Evolutionary conservation across 2,888 invertebrate species (phyloP).

Genomic region (Drosophila eohydei): DNA sequence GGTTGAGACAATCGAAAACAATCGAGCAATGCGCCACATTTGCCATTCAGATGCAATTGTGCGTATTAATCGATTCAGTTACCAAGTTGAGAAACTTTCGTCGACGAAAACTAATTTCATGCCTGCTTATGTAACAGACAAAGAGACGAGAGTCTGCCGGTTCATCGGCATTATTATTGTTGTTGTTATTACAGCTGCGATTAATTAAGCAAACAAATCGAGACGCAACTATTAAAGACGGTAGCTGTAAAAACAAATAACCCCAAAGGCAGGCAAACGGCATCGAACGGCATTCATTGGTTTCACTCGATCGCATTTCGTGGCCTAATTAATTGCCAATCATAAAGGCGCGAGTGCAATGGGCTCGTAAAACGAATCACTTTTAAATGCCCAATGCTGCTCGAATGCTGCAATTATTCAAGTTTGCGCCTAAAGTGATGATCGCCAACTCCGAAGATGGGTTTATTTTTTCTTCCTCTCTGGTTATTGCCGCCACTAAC

Average conservation of each 20-base stretch:
- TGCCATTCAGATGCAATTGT: slow-evolving; percentile 75
- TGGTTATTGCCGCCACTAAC: slow-evolving; percentile 7
- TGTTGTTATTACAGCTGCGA: slow-evolving; percentile 79
- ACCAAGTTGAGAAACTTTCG: slow-evolving; percentile 9
- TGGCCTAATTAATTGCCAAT: slow-evolving; percentile 80
- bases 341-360: slow-evolving; percentile 79
- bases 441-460: slow-evolving; percentile 19
- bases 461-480: not conserved
- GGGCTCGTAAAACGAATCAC: slow-evolving; percentile 77
- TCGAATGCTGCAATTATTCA: slow-evolving; percentile 71
- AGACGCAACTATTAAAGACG: slow-evolving; percentile 60
- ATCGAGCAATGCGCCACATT: slow-evolving; percentile 70
- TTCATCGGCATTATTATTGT: slow-evolving; percentile 6
- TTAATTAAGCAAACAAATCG: slow-evolving; percentile 78
- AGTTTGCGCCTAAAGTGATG: slow-evolving; percentile 76
- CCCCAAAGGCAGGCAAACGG: slow-evolving; percentile 34
- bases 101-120: slow-evolving; percentile 58
- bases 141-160: not conserved
- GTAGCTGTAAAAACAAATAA: slow-evolving; percentile 80
- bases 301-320: slow-evolving; percentile 21
- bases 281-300: slow-evolving; percentile 8
- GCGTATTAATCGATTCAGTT: slow-evolving; percentile 70
- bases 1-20: slow-evolving; percentile 30
- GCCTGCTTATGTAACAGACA: slow-evolving; percentile 42
- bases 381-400: slow-evolving; percentile 70